Percentiles rank a stretch among this genome's conserved stretches.
These are phyloP conservation scores for Hippocampus comes DNA, from an alignment of 2,113 vertebrate genomes.

Conservation along the genomic window DNA sequence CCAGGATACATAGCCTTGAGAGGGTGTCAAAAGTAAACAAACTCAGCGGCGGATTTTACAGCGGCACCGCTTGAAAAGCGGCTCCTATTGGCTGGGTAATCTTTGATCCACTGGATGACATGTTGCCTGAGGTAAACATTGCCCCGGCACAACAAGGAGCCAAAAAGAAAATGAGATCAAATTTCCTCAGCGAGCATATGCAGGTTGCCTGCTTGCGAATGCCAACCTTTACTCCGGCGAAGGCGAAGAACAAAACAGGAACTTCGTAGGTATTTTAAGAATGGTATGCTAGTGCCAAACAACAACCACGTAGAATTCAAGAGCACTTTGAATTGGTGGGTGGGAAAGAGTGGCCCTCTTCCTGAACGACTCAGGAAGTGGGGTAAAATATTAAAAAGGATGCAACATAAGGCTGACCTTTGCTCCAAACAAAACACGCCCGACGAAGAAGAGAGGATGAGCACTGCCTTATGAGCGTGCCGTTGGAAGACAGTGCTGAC, in stretches of 20 bases:
- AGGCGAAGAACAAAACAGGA: conserved; percentile 32
- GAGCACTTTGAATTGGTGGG: conserved; percentile 27
- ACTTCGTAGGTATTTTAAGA: conserved; percentile 53
- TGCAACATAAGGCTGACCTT: not conserved
- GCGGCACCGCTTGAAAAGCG: conserved; percentile 20
- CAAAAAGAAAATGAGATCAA: conserved; percentile 46
- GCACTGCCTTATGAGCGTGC: conserved; percentile 34
- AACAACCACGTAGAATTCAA: conserved; percentile 35
- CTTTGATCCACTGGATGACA: conserved; percentile 38
- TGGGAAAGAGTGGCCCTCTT: conserved; percentile 24
- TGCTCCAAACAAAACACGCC: conserved; percentile 16
- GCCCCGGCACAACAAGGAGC: conserved; percentile 45
- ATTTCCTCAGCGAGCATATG: conserved; percentile 32
- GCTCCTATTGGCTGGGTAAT: conserved; percentile 20
- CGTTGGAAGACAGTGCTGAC: conserved; percentile 43
- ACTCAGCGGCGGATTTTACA: conserved; percentile 27
- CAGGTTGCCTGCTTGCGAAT: conserved; percentile 43
- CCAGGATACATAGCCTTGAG: conserved; percentile 44
- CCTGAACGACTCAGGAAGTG: conserved; percentile 24
- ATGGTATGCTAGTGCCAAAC: conserved; percentile 34
- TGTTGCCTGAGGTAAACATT: conserved; percentile 33
- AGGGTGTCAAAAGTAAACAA: conserved; percentile 39
- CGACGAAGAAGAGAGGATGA: conserved; percentile 25
- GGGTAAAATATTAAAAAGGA: not conserved
- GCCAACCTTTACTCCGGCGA: conserved; percentile 38